These are phyloP conservation scores for Reticulitermes lucifugus DNA, from an alignment of 2,888 invertebrate species.

Conservation along the genomic window DNA sequence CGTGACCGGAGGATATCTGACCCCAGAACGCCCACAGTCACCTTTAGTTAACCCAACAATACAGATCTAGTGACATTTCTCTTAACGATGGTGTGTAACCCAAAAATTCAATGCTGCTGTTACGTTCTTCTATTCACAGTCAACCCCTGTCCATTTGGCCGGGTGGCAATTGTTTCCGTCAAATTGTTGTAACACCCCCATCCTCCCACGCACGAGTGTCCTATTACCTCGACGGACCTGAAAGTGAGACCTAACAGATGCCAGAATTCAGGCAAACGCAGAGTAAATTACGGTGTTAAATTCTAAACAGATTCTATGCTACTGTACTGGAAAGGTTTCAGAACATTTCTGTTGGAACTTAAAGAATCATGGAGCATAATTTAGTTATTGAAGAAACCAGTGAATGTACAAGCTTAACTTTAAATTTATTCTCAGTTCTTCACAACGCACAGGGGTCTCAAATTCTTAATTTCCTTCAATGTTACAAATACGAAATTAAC, in stretches of 20 bases:
- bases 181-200: conserved; percentile 8
- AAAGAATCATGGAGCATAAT: neutral
- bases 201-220: no score
- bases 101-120: neutral
- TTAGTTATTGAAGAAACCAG: neutral
- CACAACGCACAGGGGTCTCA: no score
- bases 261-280: neutral
- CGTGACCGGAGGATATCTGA: neutral
- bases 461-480: no score
- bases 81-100: no score
- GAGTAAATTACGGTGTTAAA: neutral
- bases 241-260: neutral
- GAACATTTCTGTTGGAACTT: neutral
- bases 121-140: neutral
- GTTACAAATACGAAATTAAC: no score
- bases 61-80: no score
- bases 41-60: conserved; percentile 7
- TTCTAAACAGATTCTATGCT: neutral
- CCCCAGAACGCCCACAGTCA: conserved; percentile 2
- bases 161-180: conserved; percentile 20
- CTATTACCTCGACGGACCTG: neutral
- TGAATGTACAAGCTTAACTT: no score
- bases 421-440: no score
- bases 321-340: neutral
- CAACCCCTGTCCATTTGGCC: no score